Percentiles rank a stretch among this genome's conserved stretches.
phyloP scores from a whole-genome alignment of 2,888 invertebrate genomes.

The Tipula helvola region DNA sequence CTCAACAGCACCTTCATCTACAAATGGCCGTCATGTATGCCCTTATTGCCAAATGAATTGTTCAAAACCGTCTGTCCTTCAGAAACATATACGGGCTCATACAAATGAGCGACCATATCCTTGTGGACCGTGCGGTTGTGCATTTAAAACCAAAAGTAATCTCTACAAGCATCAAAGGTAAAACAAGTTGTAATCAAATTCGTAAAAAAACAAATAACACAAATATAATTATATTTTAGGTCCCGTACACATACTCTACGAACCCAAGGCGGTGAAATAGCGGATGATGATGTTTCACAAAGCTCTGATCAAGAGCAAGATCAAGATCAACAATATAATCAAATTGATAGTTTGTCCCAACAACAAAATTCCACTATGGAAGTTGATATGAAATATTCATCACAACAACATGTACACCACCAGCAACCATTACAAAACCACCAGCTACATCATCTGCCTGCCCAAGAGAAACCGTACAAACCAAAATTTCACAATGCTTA shows the following conservation, averaged over 20 bases:
- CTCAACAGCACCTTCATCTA: conserved; percentile 9
- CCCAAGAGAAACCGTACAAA: conserved; percentile 50
- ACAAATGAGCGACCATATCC: conserved; percentile 89
- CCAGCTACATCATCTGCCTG: conserved; percentile 26
- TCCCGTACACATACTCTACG: conserved; percentile 59
- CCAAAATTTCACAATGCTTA: conserved; percentile 61
- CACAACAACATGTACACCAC: conserved; percentile 20
- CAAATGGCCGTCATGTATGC: conserved; percentile 62
- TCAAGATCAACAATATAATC: conserved; percentile 24
- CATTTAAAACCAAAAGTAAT: conserved; percentile 89
- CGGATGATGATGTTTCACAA: conserved; percentile 44
- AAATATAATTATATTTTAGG: conserved; percentile 30
- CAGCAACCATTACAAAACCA: conserved; percentile 19
- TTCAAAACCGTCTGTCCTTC: conserved; percentile 84
- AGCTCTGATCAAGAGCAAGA: conserved; percentile 48
- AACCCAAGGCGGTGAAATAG: conserved; percentile 44
- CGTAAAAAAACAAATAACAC: background rate
- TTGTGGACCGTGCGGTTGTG: conserved; percentile 77
- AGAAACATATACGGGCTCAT: conserved; percentile 88
- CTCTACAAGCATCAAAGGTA: conserved; percentile 72
- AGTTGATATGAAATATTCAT: conserved; percentile 23
- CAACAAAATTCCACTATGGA: conserved; percentile 31
- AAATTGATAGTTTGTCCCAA: background rate
- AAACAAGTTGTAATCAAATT: background rate
- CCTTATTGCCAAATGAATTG: conserved; percentile 79